Percentiles rank a stretch among this genome's conserved stretches.
Conservation (phyloP, 2,888 invertebrate species). For the Pelosia muscerda region DNA sequence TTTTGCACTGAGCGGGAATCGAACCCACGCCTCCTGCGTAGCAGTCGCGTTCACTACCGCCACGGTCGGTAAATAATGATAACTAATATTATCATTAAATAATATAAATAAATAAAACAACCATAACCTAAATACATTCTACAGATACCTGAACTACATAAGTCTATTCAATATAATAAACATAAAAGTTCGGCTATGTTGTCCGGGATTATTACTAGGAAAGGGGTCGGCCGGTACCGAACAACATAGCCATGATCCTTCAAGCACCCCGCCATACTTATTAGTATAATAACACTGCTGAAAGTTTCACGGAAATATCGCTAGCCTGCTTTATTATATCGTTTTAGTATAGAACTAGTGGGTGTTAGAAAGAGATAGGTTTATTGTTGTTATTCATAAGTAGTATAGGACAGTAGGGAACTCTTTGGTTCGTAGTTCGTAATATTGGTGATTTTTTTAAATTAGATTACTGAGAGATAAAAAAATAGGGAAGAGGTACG, state of each 20-base stretch:
- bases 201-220: neutral
- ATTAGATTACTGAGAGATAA: too few relatives aligned
- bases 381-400: neutral
- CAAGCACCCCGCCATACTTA: neutral
- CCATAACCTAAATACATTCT: neutral
- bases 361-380: neutral
- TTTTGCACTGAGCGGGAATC: too few relatives aligned
- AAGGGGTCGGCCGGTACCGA: neutral
- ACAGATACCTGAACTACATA: neutral
- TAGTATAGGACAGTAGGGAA: too few relatives aligned
- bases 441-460: too few relatives aligned
- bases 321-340: neutral
- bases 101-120: neutral
- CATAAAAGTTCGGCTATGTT: neutral
- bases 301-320: neutral
- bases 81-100: too few relatives aligned
- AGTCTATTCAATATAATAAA: neutral
- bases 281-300: conserved; percentile 2
- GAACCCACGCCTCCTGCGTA: too few relatives aligned
- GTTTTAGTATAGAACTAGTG: neutral
- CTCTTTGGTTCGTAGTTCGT: too few relatives aligned
- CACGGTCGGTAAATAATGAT: too few relatives aligned
- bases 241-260: conserved; percentile 1
- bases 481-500: too few relatives aligned
- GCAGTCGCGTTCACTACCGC: too few relatives aligned